Base-by-base conservation (phyloP, 2,113 vertebrate species). In the Zosterops hypoxanthus region DNA sequence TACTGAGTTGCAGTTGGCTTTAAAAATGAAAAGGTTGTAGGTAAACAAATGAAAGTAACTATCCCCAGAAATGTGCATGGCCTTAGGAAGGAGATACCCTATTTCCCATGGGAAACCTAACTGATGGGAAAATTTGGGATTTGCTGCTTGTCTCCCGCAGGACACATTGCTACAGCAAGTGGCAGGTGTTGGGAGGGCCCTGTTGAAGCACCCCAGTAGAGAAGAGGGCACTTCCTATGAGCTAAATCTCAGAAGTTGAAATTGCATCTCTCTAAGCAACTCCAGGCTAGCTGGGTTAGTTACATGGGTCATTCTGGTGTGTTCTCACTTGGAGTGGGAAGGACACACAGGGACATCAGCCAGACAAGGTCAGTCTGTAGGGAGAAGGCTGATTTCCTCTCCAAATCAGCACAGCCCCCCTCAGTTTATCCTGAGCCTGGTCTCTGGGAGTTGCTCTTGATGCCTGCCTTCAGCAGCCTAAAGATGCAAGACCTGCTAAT, bases 71-170 rank as follows among this genome's bases (percentile, higher is more conserved):
- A 2, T 81, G 33, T 83, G 52, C 63, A 42, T 55, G 26, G 19
- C 24, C 33, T 73, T 70, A 18, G 41, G 49, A 83, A 88, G 39
- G 12, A 11, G 12, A 36, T 63, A n/a, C 10, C 86, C 28, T 42
- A 21, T 50, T 69, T 73, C 19, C 33, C 10, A 11, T 1, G 8
- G 44, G 60, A 87, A 64, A 21, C 39, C 23, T n/a, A 83, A 22
- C 42, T 80, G 41, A 12, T 57, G 24, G 52, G 73, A 68, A 93
- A 75, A 46, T 2, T 2, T 46, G 41, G 80, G 41, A 72, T 95
- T 61, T 96, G 50, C 95, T 96, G 65, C 86, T 90, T 95, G 90
- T 72, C 47, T 87, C 36, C 88, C 96, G 64, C 77, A 91, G 92
- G 41, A 39, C 8, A 6, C 8, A 3, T 19, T 68, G n/a, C 19